Base-by-base conservation (phyloP, 2,113 vertebrate genomes). In the Oryzias celebensis region DNA sequence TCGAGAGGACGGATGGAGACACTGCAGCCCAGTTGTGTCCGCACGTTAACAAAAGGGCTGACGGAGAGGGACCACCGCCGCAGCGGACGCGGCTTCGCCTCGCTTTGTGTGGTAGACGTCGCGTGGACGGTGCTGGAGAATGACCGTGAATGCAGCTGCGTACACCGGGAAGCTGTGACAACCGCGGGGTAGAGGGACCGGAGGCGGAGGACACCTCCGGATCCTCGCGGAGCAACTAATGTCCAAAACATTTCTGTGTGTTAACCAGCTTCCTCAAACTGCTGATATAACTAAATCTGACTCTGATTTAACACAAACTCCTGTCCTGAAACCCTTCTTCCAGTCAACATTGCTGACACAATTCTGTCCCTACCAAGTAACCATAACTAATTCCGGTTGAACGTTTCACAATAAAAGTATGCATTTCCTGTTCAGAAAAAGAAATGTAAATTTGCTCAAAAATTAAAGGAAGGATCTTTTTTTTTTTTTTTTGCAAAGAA, bases 1-100 rank as follows among this genome's bases (percentile, higher is more conserved):
- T 97, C 95, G 67, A 96, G 83, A 5, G 94, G 84, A 2, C 77
- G 71, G 56, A 96, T 76, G 3, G 89, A 86, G 61, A 98, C 87
- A 65, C 90, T 91, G 77, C 95, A 97, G 4, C 86, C 88, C 16
- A 98, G 74, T 50, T 80, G 87, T 2, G 90, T 92, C 52, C 80
- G 88, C 15, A 98, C 88, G 16, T 85, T 84, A 18, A 90, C 91
- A 58, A 93, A 95, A 4, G 95, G 94, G 52, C 86, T 89, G 52
- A 96, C 94, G 2, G 31, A 47, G 62, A 96, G 71, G 20, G 73
- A 71, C 94, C 95, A 96, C 23, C 77, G 90, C 78, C 73, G 90
- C 42, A 91, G 62, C 5, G 89, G 69, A 23, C 22, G 23, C 20
- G 0, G 63, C 4, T 68, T 71, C 0, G 14, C 48, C 54, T 65